Evolutionary conservation across 2,797 vertebrate species (phyloP).

Genomic region (Trichosurus vulpecula): DNA sequence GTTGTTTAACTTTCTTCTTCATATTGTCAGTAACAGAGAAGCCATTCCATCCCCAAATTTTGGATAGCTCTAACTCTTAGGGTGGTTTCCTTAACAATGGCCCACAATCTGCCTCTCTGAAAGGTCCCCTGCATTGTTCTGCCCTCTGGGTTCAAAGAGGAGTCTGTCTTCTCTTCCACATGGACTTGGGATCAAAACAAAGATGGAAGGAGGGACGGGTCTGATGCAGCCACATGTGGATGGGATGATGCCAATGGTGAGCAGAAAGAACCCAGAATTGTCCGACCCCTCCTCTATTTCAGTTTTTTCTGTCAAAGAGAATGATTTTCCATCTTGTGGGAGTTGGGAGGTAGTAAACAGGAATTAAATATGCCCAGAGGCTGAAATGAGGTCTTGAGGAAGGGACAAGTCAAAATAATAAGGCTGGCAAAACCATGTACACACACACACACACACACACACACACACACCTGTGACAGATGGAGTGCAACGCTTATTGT

Average conservation of each 20-base stretch:
- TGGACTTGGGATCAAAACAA: neutral
- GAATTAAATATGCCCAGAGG: neutral
- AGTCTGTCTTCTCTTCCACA: neutral
- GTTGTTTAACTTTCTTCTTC: neutral
- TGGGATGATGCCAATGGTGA: no score
- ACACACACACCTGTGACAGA: neutral
- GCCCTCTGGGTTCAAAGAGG: neutral
- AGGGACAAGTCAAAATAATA: neutral
- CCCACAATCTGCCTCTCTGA: neutral
- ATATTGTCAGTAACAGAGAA: neutral
- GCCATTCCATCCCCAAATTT: neutral
- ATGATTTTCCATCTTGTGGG: neutral
- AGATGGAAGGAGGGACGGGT: neutral
- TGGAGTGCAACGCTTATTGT: neutral
- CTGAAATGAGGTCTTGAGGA: neutral
- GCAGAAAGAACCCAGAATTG: neutral
- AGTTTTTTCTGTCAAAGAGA: neutral
- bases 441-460: no score
- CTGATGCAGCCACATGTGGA: no score
- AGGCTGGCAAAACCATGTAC: neutral
- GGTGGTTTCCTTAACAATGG: neutral
- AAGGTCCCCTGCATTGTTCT: neutral
- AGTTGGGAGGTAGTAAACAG: neutral
- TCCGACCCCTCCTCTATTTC: neutral
- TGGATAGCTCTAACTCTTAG: neutral